These are phyloP conservation scores for Nymphalis c-album DNA, from an alignment of 2,888 invertebrate species.

Conservation along the genomic window DNA sequence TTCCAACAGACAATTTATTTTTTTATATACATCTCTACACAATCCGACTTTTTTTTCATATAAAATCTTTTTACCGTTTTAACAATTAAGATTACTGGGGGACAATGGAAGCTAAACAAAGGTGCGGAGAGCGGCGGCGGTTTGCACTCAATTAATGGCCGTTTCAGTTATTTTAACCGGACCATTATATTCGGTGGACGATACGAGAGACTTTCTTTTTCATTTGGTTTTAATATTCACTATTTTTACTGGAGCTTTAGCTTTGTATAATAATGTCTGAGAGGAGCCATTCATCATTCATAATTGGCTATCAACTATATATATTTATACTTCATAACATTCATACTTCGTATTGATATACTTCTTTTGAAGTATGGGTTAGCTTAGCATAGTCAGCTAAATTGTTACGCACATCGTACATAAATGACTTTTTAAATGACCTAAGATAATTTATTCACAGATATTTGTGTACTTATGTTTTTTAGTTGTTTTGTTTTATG, in stretches of 20 bases:
- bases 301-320: no score
- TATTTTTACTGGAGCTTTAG: no score
- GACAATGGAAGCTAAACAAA: constrained; percentile 37
- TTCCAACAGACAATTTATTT: background rate
- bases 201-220: background rate
- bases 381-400: no score
- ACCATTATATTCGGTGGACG: background rate
- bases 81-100: constrained; percentile 38
- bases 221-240: background rate
- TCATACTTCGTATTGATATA: no score
- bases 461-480: no score
- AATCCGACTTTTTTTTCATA: background rate
- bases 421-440: background rate
- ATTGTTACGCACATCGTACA: no score
- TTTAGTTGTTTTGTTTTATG: no score
- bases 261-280: no score
- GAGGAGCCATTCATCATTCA: no score
- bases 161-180: background rate
- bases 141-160: constrained; percentile 4
- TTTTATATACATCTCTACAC: background rate
- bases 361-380: no score
- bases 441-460: background rate
- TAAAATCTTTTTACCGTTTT: constrained; percentile 27
- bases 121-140: background rate
- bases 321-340: no score